Percentiles rank a stretch among this genome's conserved stretches.
Conservation (phyloP, 2,888 invertebrate species). For the Tinea trinotella region DNA sequence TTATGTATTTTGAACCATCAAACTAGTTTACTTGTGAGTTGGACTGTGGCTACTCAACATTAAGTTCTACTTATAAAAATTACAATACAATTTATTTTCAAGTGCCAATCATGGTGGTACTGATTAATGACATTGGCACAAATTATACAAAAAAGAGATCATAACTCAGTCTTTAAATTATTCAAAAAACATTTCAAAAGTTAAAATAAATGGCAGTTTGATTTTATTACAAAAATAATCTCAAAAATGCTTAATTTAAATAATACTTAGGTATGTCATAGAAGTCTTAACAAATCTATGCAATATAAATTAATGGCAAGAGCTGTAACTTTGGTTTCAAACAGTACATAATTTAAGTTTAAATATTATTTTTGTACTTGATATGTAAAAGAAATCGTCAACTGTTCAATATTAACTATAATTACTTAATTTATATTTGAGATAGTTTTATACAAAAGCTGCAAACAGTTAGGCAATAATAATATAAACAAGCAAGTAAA, state of each 20-base stretch:
- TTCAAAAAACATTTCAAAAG: not conserved
- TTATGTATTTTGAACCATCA: too few species aligned
- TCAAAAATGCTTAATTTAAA: not conserved
- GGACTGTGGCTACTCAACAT: too few species aligned
- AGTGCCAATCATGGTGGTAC: not conserved
- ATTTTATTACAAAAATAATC: not conserved
- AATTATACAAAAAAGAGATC: slow-evolving; percentile 11
- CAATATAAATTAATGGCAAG: not conserved
- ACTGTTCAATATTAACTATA: too few species aligned
- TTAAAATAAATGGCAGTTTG: not conserved
- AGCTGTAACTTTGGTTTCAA: not conserved
- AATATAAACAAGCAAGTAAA: not conserved
- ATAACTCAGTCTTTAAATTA: not conserved
- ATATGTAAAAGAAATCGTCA: too few species aligned
- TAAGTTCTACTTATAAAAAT: not conserved
- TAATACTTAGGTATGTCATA: not conserved
- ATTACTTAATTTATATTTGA: too few species aligned
- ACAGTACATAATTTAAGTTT: too few species aligned
- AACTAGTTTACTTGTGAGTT: too few species aligned
- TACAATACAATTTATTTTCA: not conserved
- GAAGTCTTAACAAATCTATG: not conserved
- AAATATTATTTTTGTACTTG: too few species aligned
- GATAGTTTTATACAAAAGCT: not conserved
- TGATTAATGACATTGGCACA: not conserved
- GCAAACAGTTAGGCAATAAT: not conserved